Percentiles rank a stretch among this genome's conserved stretches.
phyloP scores from a whole-genome alignment of 2,888 invertebrate species.

The Stenotaenia linearis region DNA sequence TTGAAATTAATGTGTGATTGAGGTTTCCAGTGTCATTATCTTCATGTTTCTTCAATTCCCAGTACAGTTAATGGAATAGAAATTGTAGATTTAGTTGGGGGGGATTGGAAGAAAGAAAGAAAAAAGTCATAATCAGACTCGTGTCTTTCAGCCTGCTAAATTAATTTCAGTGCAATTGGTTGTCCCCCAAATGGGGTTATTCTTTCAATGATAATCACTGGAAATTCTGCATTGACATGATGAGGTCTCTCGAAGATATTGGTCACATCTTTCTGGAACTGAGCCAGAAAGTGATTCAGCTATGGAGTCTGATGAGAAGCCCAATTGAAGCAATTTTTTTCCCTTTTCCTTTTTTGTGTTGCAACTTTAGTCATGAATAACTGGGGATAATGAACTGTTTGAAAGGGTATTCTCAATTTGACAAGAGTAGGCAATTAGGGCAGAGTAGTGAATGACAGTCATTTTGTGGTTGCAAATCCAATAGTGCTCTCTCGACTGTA shows the following conservation, averaged over 20 bases:
- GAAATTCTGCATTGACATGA: neutral
- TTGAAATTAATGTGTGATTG: neutral
- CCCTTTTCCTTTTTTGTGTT: neutral
- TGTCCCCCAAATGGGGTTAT: neutral
- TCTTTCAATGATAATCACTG: neutral
- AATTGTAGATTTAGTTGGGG: neutral
- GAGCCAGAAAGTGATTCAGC: neutral
- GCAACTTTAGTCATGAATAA: neutral
- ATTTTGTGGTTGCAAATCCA: constrained; percentile 15
- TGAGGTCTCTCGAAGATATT: neutral
- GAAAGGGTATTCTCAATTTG: neutral
- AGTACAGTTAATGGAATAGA: neutral
- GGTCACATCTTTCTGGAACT: neutral
- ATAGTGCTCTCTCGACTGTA: neutral
- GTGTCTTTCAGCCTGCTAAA: neutral
- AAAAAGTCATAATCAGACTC: neutral
- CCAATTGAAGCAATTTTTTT: neutral
- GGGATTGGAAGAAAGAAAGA: neutral
- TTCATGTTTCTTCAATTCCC: neutral
- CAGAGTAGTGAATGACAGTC: neutral
- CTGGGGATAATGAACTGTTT: constrained; percentile 7
- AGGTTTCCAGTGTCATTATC: neutral
- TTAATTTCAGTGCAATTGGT: neutral
- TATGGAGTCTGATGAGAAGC: neutral
- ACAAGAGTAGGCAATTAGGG: constrained; percentile 6